Conservation (phyloP, 1,140 invertebrate genomes). For the Acromyrmex echinatior region DNA sequence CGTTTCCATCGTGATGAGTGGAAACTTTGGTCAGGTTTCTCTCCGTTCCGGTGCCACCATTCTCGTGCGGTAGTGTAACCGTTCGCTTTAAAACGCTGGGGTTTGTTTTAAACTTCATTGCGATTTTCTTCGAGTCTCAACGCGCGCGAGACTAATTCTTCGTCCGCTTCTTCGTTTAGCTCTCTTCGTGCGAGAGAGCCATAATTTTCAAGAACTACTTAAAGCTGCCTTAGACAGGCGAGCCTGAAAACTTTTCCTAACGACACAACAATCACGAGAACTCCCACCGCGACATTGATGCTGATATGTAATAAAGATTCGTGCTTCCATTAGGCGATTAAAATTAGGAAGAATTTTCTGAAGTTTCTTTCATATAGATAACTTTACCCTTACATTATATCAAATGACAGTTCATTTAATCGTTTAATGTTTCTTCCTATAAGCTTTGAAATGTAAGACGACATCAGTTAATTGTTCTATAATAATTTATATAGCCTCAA, state of each 20-base stretch:
- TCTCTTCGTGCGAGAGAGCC: constrained; percentile 49
- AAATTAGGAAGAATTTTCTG: constrained; percentile 20
- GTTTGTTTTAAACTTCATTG: constrained; percentile 65
- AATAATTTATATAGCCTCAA: constrained; percentile 16
- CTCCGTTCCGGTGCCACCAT: constrained; percentile 41
- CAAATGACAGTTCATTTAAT: background rate
- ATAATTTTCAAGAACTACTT: constrained; percentile 62
- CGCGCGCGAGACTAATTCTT: constrained; percentile 53
- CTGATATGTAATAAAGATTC: constrained; percentile 38
- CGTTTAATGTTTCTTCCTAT: background rate
- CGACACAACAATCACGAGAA: constrained; percentile 47
- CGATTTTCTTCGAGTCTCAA: constrained; percentile 68
- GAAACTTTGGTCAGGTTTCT: constrained; percentile 56
- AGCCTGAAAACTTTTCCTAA: constrained; percentile 54
- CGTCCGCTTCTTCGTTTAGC: constrained; percentile 28
- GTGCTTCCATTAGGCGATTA: constrained; percentile 34
- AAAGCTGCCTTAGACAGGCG: constrained; percentile 52
- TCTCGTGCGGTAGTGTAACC: constrained; percentile 21
- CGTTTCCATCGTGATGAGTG: constrained; percentile 55
- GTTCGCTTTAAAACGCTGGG: constrained; percentile 55
- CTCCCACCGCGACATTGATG: constrained; percentile 37
- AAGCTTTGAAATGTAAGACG: background rate
- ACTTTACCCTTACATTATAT: background rate
- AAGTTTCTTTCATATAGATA: background rate
- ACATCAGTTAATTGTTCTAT: background rate